A percentile compares a stretch with the other conserved stretches of the same genome.
These are phyloP conservation scores for Pseudotriccus pelzelni DNA, from an alignment of 2,797 vertebrate genomes.

Conservation along the genomic window DNA sequence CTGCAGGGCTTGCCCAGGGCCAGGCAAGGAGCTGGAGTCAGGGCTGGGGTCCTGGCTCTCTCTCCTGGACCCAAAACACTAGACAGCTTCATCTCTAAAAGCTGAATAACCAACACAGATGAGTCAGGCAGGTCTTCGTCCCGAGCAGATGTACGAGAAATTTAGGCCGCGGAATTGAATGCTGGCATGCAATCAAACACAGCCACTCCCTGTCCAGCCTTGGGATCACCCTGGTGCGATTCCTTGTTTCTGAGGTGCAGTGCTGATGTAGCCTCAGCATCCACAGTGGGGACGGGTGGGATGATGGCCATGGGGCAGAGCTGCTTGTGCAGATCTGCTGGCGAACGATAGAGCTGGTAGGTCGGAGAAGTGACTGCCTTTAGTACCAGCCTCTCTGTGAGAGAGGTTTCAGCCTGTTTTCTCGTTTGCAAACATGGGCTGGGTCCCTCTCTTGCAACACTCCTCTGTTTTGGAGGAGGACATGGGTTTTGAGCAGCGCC, in stretches of 20 bases:
- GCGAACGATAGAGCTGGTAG: background rate
- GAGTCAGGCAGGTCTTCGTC: background rate
- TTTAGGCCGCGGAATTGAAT: background rate
- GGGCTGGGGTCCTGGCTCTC: background rate
- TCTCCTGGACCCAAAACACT: background rate
- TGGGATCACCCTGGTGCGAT: background rate
- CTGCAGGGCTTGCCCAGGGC: background rate
- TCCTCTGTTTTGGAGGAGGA: background rate
- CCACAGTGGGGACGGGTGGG: rapidly evolving
- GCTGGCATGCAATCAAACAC: background rate
- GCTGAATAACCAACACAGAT: rapidly evolving
- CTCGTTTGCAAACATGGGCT: rapidly evolving
- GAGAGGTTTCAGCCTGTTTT: background rate
- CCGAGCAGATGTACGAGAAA: background rate
- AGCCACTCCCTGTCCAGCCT: background rate
- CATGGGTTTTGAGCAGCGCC: background rate
- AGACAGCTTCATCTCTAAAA: background rate
- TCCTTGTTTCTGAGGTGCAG: background rate
- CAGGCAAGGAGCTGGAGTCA: background rate
- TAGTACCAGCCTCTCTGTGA: background rate
- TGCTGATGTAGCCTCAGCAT: rapidly evolving
- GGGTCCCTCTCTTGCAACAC: background rate
- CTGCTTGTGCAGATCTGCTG: background rate
- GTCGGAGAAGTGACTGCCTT: rapidly evolving
- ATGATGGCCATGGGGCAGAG: rapidly evolving